Evolutionary conservation across 2,888 invertebrate genomes (phyloP), one percentile per base, ranked within the genome.

Genomic region (Hipparchia semele): DNA sequence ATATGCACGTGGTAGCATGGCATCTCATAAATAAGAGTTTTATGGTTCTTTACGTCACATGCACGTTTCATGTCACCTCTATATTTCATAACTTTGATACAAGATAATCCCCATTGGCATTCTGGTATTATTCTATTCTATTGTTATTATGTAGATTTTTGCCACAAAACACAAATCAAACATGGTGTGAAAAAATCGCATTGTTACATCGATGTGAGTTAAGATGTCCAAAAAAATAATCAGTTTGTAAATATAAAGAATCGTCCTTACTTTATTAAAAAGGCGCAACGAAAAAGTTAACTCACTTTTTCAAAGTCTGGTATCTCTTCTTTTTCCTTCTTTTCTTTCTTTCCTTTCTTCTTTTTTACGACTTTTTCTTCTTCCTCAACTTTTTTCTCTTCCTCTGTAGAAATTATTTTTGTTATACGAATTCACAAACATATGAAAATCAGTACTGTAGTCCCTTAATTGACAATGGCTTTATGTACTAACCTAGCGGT

Each of bases 291-390:
- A 54, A 2, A 58, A 58, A 58, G 9, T 6, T 23, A 7, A 6
- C 5, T 73, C 79, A 91, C 92, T 86, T 93, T 92, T 68, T 87
- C 87, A 79, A 94, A 92, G 0, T 80, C 87, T 0, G 91, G 93
- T 78, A 91, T 87, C 2, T 87, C 88, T 74, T 90, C 91, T 58
- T 86, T 86, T 10, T 85, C 85, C 69, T 87, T 87, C 75, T 89
- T 88, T 2, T 79, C 84, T 81, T 80, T 89, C 83, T 80, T 90
- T 79, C 61, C 84, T 80, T 81, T 88, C 71, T 84, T 87, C 75
- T 83, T 84, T 56, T 79, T 82, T 3, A 73, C 74, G 1, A 66
- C 78, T 0, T 74, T 78, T 56, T 82, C 73, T 68, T 80, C 82
- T 71, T 83, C 80, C 72, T 81, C 83, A 0, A 79, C 80, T 70